Conservation (phyloP, 1,140 invertebrate genomes). For the Neodiprion fabricii region DNA sequence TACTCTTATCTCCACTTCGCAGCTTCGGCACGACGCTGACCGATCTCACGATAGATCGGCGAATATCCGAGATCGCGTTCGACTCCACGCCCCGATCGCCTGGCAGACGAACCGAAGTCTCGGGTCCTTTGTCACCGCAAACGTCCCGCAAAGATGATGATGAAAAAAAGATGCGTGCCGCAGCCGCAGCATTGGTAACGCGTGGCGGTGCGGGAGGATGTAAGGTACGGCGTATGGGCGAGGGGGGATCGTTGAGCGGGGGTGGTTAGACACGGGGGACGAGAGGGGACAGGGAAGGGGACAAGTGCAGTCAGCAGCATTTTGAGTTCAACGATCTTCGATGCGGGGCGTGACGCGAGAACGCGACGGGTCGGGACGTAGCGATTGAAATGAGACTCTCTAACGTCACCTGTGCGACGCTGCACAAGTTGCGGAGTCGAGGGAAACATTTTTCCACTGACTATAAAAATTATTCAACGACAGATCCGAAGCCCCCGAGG, state of each 20-base stretch:
- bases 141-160: no score
- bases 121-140: no score
- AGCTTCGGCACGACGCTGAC: not conserved
- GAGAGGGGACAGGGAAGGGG: not conserved
- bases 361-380: not conserved
- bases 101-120: no score
- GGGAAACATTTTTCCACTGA: not conserved
- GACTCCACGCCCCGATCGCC: not conserved
- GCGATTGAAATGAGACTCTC: not conserved
- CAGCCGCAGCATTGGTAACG: not conserved
- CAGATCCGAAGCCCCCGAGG: no score
- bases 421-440: not conserved
- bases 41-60: not conserved
- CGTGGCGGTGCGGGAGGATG: not conserved
- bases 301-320: conserved; percentile 51
- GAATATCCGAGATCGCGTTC: not conserved
- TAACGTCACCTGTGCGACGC: not conserved
- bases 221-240: not conserved
- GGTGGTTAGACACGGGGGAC: no score
- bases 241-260: not conserved
- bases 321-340: conserved; percentile 58
- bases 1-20: not conserved
- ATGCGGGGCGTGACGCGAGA: conserved; percentile 31
- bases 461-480: no score
- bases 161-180: not conserved